Evolutionary conservation across 2,797 vertebrate genomes (phyloP), one percentile per base, ranked within the genome.

Genomic region (Cetoscarus ocellatus): DNA sequence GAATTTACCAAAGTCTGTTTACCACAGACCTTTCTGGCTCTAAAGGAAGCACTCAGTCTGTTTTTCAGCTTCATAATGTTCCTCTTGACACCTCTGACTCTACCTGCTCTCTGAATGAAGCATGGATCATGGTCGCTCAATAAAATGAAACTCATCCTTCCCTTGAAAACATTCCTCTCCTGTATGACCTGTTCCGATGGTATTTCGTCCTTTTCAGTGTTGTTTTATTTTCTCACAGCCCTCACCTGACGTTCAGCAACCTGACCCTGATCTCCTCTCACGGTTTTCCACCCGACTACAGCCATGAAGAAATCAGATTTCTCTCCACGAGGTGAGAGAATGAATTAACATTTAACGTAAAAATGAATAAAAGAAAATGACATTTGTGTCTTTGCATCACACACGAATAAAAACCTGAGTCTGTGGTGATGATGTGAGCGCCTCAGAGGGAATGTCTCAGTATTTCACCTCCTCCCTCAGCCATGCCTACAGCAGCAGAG

Each of bases 211-310:
- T 47, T 8, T 38, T 64, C 17, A 11, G 3, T 56, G 17, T 15
- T 79, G 54, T 77, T 63, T 73, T 52, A 3, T 83, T 71, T 63
- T 79, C 63, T 66, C 61, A 2, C 75, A 99, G 98, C 73, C 95
- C 97, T 2, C 95, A 95, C 78, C 92, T 99, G 81, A 94, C 93
- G 77, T 98, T 99, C 94, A 97, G 94, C 93, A 97, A 95, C 76
- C 94, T 99, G 74, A 96, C 93, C 52, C 92, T 99, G 86, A 89
- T 99, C 93, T 99, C 97, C 15, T 88, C 92, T 1, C 94, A 95
- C 0, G 97, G 97, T 76, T 92, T 96, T 82, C 96, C 93, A 52
- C 91, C 92, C 42, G 87, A 89, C 83, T 70, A 73, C 35, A 54
- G 55, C 64, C 67, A 60, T 8, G 78, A 94, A 39, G 71, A 92